Conservation (phyloP, 2,797 vertebrate genomes). For the Crenuchus spilurus region DNA sequence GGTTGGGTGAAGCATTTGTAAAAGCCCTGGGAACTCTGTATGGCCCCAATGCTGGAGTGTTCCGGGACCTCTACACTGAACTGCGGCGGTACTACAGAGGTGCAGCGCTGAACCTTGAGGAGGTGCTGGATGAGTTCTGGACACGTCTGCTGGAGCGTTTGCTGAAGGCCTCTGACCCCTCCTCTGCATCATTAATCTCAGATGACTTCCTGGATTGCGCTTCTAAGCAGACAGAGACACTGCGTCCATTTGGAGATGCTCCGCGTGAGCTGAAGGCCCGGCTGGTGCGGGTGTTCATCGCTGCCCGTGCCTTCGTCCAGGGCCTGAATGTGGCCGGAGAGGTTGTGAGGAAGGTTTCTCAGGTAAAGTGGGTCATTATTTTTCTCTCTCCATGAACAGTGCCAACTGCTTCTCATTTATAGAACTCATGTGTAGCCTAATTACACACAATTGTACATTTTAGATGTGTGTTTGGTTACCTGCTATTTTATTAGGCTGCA, state of each 20-base stretch:
- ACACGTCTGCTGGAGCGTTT: slow-evolving; percentile 87
- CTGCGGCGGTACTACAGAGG: slow-evolving; percentile 88
- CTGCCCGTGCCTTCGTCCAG: slow-evolving; percentile 87
- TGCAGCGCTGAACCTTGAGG: slow-evolving; percentile 88
- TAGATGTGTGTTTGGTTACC: too few relatives aligned
- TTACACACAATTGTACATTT: too few relatives aligned
- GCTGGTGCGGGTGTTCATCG: slow-evolving; percentile 87
- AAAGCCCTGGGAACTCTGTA: slow-evolving; percentile 78
- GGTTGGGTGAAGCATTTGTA: slow-evolving; percentile 82
- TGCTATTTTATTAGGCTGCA: too few relatives aligned
- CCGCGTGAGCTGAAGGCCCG: slow-evolving; percentile 84
- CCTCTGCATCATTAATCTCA: slow-evolving; percentile 75
- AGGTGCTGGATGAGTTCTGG: slow-evolving; percentile 94
- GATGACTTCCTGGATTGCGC: slow-evolving; percentile 96
- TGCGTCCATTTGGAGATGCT: slow-evolving; percentile 88
- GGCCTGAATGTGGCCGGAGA: slow-evolving; percentile 87
- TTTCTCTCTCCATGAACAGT: too few relatives aligned
- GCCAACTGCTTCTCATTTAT: too few relatives aligned
- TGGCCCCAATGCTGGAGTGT: slow-evolving; percentile 79
- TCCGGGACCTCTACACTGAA: slow-evolving; percentile 88
- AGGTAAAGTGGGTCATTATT: slow-evolving; percentile 76
- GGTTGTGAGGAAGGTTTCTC: slow-evolving; percentile 89
- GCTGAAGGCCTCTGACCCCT: slow-evolving; percentile 84
- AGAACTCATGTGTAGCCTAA: too few relatives aligned
- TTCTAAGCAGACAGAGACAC: slow-evolving; percentile 88